Conservation (phyloP, 2,797 vertebrate species). For the Champsocephalus gunnari region DNA sequence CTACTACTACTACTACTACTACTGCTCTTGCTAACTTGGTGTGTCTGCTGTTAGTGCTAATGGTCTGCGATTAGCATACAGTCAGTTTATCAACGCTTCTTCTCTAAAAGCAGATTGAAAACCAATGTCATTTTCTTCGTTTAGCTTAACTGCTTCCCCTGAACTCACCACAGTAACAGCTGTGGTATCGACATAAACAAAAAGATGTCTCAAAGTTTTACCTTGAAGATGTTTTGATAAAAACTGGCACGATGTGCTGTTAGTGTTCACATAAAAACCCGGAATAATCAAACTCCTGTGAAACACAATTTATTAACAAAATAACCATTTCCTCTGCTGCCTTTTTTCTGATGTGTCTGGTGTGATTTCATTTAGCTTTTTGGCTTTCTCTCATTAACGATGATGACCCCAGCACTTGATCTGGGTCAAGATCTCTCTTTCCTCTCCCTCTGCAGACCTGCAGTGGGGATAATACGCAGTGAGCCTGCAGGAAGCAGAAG, state of each 20-base stretch:
- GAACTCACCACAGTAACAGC: not conserved
- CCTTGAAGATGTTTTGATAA: not conserved
- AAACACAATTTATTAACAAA: not conserved
- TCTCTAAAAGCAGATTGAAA: conserved; percentile 15
- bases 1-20: no score
- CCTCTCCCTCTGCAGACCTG: conserved; percentile 17
- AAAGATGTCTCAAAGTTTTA: not conserved
- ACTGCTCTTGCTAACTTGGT: not conserved
- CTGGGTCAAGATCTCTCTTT: conserved; percentile 39
- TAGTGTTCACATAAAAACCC: not conserved
- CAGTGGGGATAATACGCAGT: conserved; percentile 36
- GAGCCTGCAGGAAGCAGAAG: conserved; percentile 32
- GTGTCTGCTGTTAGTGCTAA: not conserved
- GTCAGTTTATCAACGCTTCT: not conserved
- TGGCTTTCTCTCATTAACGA: conserved; percentile 36
- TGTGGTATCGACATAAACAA: not conserved
- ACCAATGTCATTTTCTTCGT: not conserved
- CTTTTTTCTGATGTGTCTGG: not conserved
- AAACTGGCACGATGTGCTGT: not conserved
- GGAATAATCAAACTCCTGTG: not conserved
- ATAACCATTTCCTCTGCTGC: no score
- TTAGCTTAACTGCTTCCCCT: not conserved
- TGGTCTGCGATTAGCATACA: not conserved
- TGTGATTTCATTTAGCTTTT: conserved; percentile 14
- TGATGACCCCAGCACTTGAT: conserved; percentile 27